A percentile compares a stretch with the other conserved stretches of the same genome.
Evolutionary conservation across 2,888 invertebrate species (phyloP).

Genomic region (Celastrina argiolus): DNA sequence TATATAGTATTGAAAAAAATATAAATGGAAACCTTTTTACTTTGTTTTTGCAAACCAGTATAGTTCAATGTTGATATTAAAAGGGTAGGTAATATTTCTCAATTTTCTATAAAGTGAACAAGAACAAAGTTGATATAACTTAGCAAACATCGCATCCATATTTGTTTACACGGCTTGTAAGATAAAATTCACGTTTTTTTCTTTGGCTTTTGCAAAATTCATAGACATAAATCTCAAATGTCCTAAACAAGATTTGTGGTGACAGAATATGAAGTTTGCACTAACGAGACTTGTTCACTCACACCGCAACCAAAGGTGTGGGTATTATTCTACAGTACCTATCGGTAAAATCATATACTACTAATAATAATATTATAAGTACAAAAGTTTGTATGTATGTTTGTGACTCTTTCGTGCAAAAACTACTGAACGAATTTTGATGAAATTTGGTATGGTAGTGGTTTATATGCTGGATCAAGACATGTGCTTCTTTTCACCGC

Average conservation of each 20-base stretch:
- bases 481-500: too few species aligned
- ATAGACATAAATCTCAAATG: too few species aligned
- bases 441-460: too few species aligned
- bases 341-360: too few species aligned
- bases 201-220: neutral
- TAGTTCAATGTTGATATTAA: neutral
- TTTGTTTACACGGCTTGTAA: neutral
- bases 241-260: neutral
- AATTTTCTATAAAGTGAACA: neutral
- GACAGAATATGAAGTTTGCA: neutral
- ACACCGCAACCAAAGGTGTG: neutral
- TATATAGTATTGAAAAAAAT: too few species aligned
- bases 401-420: too few species aligned
- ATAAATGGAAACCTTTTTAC: too few species aligned
- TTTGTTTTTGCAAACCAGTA: neutral
- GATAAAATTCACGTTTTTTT: neutral
- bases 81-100: neutral
- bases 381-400: too few species aligned
- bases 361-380: too few species aligned
- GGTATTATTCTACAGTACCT: too few species aligned
- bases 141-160: neutral
- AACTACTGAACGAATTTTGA: too few species aligned
- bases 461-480: too few species aligned
- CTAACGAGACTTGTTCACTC: constrained; percentile 12
- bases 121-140: neutral